Base-by-base conservation (phyloP, 1,140 invertebrate genomes). In the Drosophila orena region DNA sequence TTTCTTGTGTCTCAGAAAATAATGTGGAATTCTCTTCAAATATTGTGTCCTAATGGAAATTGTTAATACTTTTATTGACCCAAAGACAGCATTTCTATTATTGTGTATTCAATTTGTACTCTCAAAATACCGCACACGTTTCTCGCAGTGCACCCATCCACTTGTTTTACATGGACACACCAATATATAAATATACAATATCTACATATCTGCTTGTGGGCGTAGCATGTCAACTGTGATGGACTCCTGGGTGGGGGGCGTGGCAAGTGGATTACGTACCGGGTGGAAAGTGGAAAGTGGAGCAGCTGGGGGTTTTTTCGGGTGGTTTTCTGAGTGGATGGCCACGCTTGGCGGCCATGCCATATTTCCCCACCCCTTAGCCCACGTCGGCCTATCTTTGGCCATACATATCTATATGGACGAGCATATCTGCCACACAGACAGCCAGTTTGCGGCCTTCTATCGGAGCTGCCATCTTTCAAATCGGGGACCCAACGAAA, bases 341-440 rank as follows among this genome's bases (percentile, higher is more conserved):
- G 69, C 68, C 68, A 74, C 79, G 74, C 79, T 83, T 81, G 74
- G 30, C 74, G 61, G 76, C 79, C 68, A 77, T 73, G 24, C 38
- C 71, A 52, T 49, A 52, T 34, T 7, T 54, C 35, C 64, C 14
- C 37, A 14, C 2, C 20, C 78, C 60, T 62, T 30, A 56, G 12
- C 53, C 65, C 71, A 57, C 65, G 64, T 62, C 70, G 58, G 54
- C 77, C 81, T 81, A 86, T 84, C 81, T 84, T 20, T 38, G 17
- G 27, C 14, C 37, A 38, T 38, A 14, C 17, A 37, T 37, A 42
- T 64, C 35, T 42, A 4, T 38, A 17, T 43, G 37, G 7, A 20
- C 17, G 11, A 42, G 53, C 35, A 35, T 22, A n/a, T n/a, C 34
- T 62, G 58, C 35, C 43, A 37, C 12, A n/a, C 42, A 47, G 44